These are phyloP conservation scores for Polydrusus tereticollis DNA, from an alignment of 2,888 invertebrate species.

Conservation along the genomic window DNA sequence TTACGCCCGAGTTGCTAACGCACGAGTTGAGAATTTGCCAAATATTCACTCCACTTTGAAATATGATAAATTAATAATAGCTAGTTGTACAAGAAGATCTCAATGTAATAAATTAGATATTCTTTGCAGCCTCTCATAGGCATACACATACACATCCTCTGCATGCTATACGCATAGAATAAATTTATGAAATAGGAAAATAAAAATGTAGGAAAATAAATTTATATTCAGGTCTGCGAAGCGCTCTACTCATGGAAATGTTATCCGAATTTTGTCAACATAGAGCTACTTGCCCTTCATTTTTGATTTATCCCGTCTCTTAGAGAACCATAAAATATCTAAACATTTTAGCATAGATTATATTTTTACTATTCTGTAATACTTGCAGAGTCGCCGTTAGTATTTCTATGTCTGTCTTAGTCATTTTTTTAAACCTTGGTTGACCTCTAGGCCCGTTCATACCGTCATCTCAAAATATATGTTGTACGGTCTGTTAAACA, in stretches of 20 bases:
- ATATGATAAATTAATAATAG: too few relatives aligned
- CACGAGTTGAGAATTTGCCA: not conserved
- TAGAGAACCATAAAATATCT: not conserved
- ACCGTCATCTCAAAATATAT: too few relatives aligned
- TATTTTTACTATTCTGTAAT: too few relatives aligned
- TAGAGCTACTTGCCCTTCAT: not conserved
- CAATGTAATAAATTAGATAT: not conserved
- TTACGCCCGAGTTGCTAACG: not conserved
- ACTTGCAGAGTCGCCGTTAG: too few relatives aligned
- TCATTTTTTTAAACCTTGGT: too few relatives aligned
- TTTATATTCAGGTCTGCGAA: constrained; percentile 3
- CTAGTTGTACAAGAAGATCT: not conserved
- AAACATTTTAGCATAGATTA: too few relatives aligned
- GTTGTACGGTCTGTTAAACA: too few relatives aligned
- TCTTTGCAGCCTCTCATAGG: not conserved
- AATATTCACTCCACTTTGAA: not conserved
- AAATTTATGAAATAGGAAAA: not conserved
- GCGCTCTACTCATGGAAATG: not conserved
- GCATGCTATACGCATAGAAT: constrained; percentile 1
- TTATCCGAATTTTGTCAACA: not conserved
- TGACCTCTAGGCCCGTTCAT: too few relatives aligned
- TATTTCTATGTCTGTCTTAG: too few relatives aligned
- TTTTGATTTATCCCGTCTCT: not conserved
- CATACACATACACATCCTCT: not conserved
- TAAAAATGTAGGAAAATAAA: not conserved